A percentile compares a stretch with the other conserved stretches of the same genome.
phyloP scores from a whole-genome alignment of 1,140 invertebrate genomes.

The Drosophila sp. region DNA sequence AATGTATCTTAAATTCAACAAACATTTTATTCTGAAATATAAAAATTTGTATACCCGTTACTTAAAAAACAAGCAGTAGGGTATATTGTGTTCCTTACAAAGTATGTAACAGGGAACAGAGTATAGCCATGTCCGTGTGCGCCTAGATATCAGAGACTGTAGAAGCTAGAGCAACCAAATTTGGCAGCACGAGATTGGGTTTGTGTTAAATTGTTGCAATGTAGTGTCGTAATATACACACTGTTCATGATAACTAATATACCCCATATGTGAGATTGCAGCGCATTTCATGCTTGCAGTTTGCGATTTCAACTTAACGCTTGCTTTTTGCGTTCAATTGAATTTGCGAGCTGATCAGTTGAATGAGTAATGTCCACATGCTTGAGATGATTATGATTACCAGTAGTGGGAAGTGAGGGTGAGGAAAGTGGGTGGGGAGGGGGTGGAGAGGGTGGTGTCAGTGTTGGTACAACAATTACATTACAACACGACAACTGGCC shows the following conservation, averaged over 20 bases:
- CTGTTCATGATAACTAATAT: constrained; percentile 12
- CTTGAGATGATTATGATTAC: constrained; percentile 52
- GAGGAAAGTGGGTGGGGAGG: background rate
- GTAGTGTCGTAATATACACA: too few species aligned
- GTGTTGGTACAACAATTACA: constrained; percentile 52
- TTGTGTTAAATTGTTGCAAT: too few species aligned
- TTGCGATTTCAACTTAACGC: constrained; percentile 42
- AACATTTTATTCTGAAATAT: too few species aligned
- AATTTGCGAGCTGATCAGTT: constrained; percentile 57
- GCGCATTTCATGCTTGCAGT: constrained; percentile 36
- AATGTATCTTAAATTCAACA: too few species aligned
- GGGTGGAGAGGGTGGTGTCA: constrained; percentile 27
- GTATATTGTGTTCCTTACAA: too few species aligned
- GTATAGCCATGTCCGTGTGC: too few species aligned
- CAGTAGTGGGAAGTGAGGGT: constrained; percentile 6
- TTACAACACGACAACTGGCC: constrained; percentile 28
- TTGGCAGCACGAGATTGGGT: too few species aligned
- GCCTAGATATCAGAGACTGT: too few species aligned
- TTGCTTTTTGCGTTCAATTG: constrained; percentile 55
- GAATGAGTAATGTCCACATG: constrained; percentile 67
- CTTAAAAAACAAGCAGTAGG: too few species aligned
- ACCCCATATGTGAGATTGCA: background rate
- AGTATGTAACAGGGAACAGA: too few species aligned
- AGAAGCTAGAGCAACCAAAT: too few species aligned
- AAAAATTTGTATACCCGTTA: too few species aligned